Base-by-base conservation (phyloP, 92 coral and sea anemone species). In the Epizoanthus scotinus region DNA sequence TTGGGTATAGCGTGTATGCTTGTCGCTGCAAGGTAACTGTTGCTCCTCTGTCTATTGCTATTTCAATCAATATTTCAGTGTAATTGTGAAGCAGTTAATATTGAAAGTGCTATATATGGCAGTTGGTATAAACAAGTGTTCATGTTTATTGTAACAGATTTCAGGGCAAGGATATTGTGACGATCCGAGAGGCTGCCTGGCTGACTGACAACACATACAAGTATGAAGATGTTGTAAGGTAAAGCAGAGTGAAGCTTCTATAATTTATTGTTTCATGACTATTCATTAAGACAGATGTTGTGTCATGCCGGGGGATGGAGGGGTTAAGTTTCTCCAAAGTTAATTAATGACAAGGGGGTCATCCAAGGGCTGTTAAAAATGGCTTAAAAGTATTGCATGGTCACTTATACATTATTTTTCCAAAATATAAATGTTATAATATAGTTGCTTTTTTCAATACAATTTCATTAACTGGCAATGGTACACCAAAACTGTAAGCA, bases 131-230 rank as follows among this genome's bases (percentile, higher is more conserved):
- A 68, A 68, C 31, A 19, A 36, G 8, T 68, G 22, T 68, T 36
- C 15, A 67, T 44, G 13, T 28, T 36, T 53, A 15, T 17, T 18
- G 5, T 21, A n/a, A 13, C 77, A 94, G 98, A 58, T 95, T 95
- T 87, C 97, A 91, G 79, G 99, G 98, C 19, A 90, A 86, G 78
- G 98, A 95, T 71, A 95, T 95, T 83, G 98, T 95, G 50, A 95
- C 99, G 0, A 95, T 95, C 17, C 87, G 99, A 79, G 99, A 95
- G 78, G 97, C 99, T 40, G 92, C 99, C 2, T 95, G 99, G 99
- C 84, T 95, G 34, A 95, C 99, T 38, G 99, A 95, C 28, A 91
- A 94, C 67, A 95, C 99, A 14, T 95, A 95, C 69, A 86, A 91
- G 78, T 95, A 95, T 71, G 99, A 93, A 79, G 96, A 93, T 67